Conservation (phyloP, 2,888 invertebrate genomes). For the Lamproptera curius region DNA sequence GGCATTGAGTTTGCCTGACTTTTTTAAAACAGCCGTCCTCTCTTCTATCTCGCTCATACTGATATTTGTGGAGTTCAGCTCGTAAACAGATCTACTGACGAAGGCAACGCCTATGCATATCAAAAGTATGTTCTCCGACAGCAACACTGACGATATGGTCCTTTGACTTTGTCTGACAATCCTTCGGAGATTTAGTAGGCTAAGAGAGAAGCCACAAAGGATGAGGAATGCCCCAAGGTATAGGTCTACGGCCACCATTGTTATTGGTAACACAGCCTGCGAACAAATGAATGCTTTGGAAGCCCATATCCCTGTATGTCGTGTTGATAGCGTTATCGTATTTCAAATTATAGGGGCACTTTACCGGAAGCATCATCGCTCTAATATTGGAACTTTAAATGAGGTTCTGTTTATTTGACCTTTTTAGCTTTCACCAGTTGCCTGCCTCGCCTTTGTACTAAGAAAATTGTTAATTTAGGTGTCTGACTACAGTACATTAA, state of each 20-base stretch:
- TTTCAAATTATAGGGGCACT: conserved; percentile 65
- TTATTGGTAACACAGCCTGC: conserved; percentile 22
- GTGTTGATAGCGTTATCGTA: conserved; percentile 39
- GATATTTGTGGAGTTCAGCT: conserved; percentile 41
- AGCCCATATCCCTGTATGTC: conserved; percentile 48
- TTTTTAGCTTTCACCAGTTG: too few species aligned
- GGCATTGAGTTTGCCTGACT: conserved; percentile 24
- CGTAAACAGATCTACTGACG: conserved; percentile 43
- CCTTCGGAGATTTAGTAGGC: conserved; percentile 55
- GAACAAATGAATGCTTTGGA: conserved; percentile 29
- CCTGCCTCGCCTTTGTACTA: too few species aligned
- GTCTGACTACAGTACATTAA: too few species aligned
- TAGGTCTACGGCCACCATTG: conserved; percentile 54
- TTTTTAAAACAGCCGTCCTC: conserved; percentile 33
- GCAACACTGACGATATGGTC: conserved; percentile 45
- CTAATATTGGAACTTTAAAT: too few species aligned
- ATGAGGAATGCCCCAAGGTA: conserved; percentile 60
- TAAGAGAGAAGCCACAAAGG: conserved; percentile 52
- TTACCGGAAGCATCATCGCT: conserved; percentile 21
- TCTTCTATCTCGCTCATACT: conserved; percentile 42
- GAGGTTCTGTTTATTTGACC: too few species aligned
- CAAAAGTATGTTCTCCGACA: conserved; percentile 63
- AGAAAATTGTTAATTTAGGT: too few species aligned
- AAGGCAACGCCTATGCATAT: conserved; percentile 62
- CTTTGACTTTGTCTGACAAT: conserved; percentile 39